Base-by-base conservation (phyloP, 1,140 invertebrate genomes). In the Dolichoris vasculosae region DNA sequence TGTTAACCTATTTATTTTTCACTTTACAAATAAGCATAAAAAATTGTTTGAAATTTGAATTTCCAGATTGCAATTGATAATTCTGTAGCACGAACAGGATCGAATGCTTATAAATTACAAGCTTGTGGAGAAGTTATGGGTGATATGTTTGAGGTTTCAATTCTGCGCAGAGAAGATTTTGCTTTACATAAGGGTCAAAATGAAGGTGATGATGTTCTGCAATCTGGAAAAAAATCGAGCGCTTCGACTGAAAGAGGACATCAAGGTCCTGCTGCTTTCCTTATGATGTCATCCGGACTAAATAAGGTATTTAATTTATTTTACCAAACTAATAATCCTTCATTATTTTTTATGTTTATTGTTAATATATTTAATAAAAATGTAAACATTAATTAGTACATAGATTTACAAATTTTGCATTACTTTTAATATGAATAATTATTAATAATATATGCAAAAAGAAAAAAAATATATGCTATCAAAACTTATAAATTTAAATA, bases 101-200 rank as follows among this genome's bases (percentile, higher is more conserved):
- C 94, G 71, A 95, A 96, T 90, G 94, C 95, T 1, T 90, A 94
- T 46, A 94, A 94, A 40, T 91, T 99, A 38, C 96, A 97, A 90
- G 91, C 94, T 64, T 95, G 95, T 43, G 98, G 97, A 9, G 96
- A 97, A 82, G 88, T 91, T 7, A 94, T 97, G 76, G 98, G 96
- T 6, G 98, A 99, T 93, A 97, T 97, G 0, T 96, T 99, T 89
- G 98, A 99, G 94, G 95, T 99, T 13, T 98, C 97, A 0, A 96
- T 95, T 32, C 94, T 99, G 38, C 95, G 98, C 64, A 94, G 95
- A 80, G 96, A 98, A 91, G 98, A 99, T 92, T 96, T 97, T 89
- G 94, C 95, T 15, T 96, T 96, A 83, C 96, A 97, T 89, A 93
- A 94, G 80, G 97, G 95, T 9, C 96, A 96, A 88, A 95, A 94